Base-by-base conservation (phyloP, 2,797 vertebrate species). In the Erpetoichthys calabaricus region DNA sequence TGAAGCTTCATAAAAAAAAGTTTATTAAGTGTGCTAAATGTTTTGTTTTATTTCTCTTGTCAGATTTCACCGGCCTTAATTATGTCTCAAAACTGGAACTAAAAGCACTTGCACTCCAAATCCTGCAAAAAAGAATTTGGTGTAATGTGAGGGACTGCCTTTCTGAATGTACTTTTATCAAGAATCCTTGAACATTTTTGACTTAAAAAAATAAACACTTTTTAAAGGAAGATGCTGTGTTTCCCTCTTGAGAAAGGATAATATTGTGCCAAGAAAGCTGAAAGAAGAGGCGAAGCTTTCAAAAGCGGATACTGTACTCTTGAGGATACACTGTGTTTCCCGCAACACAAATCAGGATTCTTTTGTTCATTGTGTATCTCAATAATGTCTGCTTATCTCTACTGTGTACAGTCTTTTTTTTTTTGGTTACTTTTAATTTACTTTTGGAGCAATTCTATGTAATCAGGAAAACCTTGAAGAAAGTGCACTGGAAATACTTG, bases 31-130 rank as follows among this genome's bases (percentile, higher is more conserved):
- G n/a, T 49, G 7, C n/a, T 6, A 49, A 2, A 49, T 49, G 6
- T 54, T 44, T 0, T 1, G 9, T 6, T 67, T 64, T 58, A 71
- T 64, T 73, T 53, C 42, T 57, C 25, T 25, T 76, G 73, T 54
- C 67, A 97, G 96, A 74, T 98, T 91, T 75, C 96, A 99, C 80
- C 92, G 96, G 70, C 96, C 96, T 45, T 99, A 91, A 81, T 60
- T 1, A 66, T 65, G 62, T 55, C 53, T 60, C 63, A 60, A 62
- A 71, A 45, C 60, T 50, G 67, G 73, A 79, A 61, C 63, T 63
- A 63, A 60, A 86, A 83, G 84, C 84, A 83, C 83, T 85, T 84
- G 73, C 59, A 54, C 61, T 42, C 56, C 50, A 52, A 54, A 54
- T 62, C 47, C 9, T 45, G 45, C 47, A 44, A 54, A 59, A 64